Percentiles rank a stretch among this genome's conserved stretches.
Conservation (phyloP, 64 coral and sea anemone species). For the Orbicella faveolata region DNA sequence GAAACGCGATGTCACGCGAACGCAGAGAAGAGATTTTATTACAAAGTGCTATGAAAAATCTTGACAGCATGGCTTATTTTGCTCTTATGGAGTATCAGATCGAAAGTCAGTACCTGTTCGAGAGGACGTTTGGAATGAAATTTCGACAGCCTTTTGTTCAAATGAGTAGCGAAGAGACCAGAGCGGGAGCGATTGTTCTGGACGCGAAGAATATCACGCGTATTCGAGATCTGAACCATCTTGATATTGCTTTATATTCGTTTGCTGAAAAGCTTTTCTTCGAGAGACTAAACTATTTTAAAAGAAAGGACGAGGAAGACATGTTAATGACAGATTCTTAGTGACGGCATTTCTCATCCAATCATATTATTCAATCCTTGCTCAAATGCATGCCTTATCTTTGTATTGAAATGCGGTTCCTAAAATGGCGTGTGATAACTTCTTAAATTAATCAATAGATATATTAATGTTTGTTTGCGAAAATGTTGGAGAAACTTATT, state of each 20-base stretch:
- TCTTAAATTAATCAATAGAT: too few relatives aligned
- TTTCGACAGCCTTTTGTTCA: slow-evolving; percentile 74
- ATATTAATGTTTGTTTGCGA: too few relatives aligned
- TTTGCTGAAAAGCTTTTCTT: slow-evolving; percentile 75
- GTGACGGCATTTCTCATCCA: not conserved
- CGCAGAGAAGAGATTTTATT: slow-evolving; percentile 65
- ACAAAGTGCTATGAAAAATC: slow-evolving; percentile 82
- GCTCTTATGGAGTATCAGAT: slow-evolving; percentile 89
- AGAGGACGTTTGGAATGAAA: slow-evolving; percentile 89
- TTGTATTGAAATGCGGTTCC: too few relatives aligned
- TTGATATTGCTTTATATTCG: slow-evolving; percentile 59
- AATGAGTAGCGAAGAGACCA: slow-evolving; percentile 40
- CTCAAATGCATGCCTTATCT: too few relatives aligned
- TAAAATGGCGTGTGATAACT: too few relatives aligned
- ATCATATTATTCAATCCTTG: too few relatives aligned
- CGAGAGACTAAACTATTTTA: slow-evolving; percentile 67
- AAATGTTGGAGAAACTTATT: too few relatives aligned
- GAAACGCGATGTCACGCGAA: slow-evolving; percentile 30
- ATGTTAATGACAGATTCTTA: not conserved
- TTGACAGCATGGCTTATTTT: slow-evolving; percentile 93
- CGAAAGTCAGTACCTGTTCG: slow-evolving; percentile 97
- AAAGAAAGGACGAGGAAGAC: slow-evolving; percentile 9
- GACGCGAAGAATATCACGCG: not conserved
- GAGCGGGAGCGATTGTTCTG: slow-evolving; percentile 1
- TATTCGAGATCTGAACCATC: slow-evolving; percentile 43